Conservation (phyloP, 2,113 vertebrate species). For the Lichenostomus cassidix region DNA sequence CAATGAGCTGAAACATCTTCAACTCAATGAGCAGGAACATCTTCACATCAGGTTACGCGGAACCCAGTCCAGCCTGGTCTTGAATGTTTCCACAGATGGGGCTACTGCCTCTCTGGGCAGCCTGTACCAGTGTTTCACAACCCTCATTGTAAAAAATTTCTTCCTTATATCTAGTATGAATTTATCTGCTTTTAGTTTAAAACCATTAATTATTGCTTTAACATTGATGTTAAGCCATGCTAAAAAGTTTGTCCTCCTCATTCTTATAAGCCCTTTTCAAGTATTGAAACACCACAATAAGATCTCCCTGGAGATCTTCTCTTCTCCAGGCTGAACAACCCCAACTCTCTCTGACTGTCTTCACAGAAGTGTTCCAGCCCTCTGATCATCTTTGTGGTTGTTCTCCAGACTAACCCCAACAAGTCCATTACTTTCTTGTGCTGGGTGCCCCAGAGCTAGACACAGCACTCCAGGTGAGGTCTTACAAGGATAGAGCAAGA, state of each 20-base stretch:
- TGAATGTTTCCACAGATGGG: background rate
- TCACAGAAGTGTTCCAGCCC: background rate
- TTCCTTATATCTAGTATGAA: background rate
- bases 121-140: background rate
- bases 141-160: background rate
- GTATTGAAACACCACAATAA: background rate
- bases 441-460: background rate
- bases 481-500: background rate
- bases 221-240: background rate
- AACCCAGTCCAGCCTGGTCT: rapidly evolving
- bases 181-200: background rate
- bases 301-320: background rate
- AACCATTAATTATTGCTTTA: background rate
- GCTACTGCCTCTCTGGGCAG: background rate
- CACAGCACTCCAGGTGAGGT: background rate
- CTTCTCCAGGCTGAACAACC: background rate
- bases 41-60: background rate
- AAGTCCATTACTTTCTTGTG: background rate
- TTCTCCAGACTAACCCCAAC: rapidly evolving
- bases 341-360: background rate
- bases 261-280: background rate
- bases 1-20: background rate
- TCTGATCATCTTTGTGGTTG: background rate
- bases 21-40: too few relatives aligned
- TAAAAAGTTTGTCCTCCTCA: background rate